Evolutionary conservation across 2,797 vertebrate species (phyloP).

Genomic region (Adrianichthys oophorus): DNA sequence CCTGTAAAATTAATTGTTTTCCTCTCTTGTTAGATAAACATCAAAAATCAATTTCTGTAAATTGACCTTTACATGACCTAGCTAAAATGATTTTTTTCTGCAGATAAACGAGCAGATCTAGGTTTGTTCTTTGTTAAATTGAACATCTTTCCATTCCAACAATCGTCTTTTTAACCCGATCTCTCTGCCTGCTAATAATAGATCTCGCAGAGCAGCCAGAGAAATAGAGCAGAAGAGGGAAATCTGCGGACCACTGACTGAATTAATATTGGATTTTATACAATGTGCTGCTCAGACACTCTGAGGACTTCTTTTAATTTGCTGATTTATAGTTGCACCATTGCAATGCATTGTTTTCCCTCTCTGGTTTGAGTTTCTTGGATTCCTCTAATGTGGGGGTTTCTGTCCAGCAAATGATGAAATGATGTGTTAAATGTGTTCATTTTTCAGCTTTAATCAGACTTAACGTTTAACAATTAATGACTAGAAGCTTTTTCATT

Average conservation of each 20-base stretch:
- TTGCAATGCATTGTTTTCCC: slow-evolving; percentile 18
- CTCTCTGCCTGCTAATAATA: slow-evolving; percentile 52
- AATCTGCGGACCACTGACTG: slow-evolving; percentile 33
- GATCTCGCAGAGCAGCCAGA: slow-evolving; percentile 27
- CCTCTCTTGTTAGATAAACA: too few species aligned
- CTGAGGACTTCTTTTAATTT: slow-evolving; percentile 28
- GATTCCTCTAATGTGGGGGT: too few species aligned
- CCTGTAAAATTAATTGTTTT: too few species aligned
- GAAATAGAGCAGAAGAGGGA: slow-evolving; percentile 38
- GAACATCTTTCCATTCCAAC: slow-evolving; percentile 1
- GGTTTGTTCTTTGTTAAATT: too few species aligned
- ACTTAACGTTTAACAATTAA: not conserved
- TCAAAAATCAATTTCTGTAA: too few species aligned
- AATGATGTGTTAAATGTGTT: slow-evolving; percentile 1
- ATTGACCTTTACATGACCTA: too few species aligned
- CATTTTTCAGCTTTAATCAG: not conserved
- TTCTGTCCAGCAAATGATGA: too few species aligned
- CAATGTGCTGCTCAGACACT: slow-evolving; percentile 34
- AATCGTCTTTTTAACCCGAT: slow-evolving; percentile 51
- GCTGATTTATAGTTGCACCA: slow-evolving; percentile 36
- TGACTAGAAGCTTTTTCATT: slow-evolving; percentile 13
- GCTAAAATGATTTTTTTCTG: too few species aligned
- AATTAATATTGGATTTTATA: slow-evolving; percentile 51
- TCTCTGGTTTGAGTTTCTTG: too few species aligned
- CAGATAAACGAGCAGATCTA: too few species aligned